A percentile compares a stretch with the other conserved stretches of the same genome.
Conservation (phyloP, 2,113 vertebrate species). For the Misgurnus mizolepis region DNA sequence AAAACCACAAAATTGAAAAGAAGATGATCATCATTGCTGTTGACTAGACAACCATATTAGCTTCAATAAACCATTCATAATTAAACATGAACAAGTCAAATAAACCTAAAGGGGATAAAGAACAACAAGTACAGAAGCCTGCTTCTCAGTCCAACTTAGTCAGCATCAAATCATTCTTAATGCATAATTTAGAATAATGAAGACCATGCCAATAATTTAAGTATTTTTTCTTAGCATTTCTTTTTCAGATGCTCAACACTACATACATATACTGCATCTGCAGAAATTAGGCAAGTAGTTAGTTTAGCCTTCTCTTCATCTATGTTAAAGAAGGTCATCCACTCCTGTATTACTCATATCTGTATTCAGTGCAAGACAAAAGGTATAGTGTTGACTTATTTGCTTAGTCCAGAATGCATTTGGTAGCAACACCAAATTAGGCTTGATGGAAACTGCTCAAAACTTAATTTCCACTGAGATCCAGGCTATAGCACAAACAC, state of each 20-base stretch:
- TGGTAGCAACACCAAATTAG: constrained; percentile 29
- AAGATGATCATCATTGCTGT: too few species aligned
- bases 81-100: too few species aligned
- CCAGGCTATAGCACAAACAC: background rate
- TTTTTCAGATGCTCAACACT: background rate
- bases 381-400: constrained; percentile 21
- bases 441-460: constrained; percentile 37
- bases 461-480: constrained; percentile 43
- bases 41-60: too few species aligned
- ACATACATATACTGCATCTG: background rate
- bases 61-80: too few species aligned
- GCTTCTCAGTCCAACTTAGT: too few species aligned
- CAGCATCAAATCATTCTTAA: too few species aligned
- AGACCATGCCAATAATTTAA: background rate
- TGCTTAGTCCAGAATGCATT: constrained; percentile 41
- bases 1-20: too few species aligned
- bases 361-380: constrained; percentile 27
- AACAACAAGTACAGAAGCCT: too few species aligned
- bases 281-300: background rate
- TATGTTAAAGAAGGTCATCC: constrained; percentile 23
- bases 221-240: background rate
- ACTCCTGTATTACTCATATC: constrained; percentile 19
- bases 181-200: too few species aligned
- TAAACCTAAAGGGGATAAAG: too few species aligned
- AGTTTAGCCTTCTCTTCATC: background rate